These are phyloP conservation scores for Mormyrops attenuatus DNA, from an alignment of 2,797 vertebrate genomes.

Conservation along the genomic window DNA sequence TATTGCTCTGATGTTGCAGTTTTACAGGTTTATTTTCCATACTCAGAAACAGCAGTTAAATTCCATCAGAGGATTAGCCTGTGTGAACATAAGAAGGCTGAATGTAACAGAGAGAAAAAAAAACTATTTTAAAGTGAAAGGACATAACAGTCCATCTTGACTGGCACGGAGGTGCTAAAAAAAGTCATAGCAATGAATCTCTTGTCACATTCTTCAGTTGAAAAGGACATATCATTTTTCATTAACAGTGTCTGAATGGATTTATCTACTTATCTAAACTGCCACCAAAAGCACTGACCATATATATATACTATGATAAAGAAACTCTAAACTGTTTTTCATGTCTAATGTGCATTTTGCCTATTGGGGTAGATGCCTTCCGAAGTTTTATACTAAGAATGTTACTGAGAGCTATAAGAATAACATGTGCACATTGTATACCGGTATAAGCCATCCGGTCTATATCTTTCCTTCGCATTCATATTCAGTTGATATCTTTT, in stretches of 20 bases:
- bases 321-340: conserved; percentile 29
- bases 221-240: conserved; percentile 27
- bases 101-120: conserved; percentile 27
- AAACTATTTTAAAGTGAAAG: conserved; percentile 34
- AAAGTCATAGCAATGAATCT: conserved; percentile 20
- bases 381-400: background rate
- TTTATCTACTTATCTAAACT: conserved; percentile 27
- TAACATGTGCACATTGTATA: background rate
- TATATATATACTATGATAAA: conserved; percentile 25
- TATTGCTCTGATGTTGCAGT: conserved; percentile 23
- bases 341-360: conserved; percentile 17
- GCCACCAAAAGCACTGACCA: conserved; percentile 27
- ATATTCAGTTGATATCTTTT: background rate
- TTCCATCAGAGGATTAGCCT: conserved; percentile 34
- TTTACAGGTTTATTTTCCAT: conserved; percentile 22
- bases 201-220: conserved; percentile 21
- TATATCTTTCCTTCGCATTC: background rate
- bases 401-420: background rate
- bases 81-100: conserved; percentile 23
- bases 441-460: background rate
- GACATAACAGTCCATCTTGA: conserved; percentile 36
- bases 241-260: conserved; percentile 21
- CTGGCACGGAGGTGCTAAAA: conserved; percentile 8
- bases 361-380: background rate
- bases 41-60: conserved; percentile 31